A percentile compares a stretch with the other conserved stretches of the same genome.
Conservation (phyloP, 1,140 invertebrate species). For the Drosophila ercepeae region DNA sequence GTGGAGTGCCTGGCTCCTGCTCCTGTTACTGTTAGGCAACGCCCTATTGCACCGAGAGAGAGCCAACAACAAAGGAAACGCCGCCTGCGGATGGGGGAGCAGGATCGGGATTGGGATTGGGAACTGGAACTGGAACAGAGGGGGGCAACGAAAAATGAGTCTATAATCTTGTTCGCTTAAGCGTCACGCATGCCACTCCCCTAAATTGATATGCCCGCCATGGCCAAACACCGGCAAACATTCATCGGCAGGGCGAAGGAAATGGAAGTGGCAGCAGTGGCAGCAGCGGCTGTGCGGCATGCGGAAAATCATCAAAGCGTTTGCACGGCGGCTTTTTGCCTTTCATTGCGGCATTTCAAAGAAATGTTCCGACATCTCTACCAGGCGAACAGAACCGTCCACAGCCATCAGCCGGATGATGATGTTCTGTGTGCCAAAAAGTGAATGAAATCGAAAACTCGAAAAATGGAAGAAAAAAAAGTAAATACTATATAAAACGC, state of each 20-base stretch:
- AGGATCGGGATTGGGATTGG: constrained; percentile 4
- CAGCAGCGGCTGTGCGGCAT: constrained; percentile 47
- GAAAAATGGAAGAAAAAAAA: constrained; percentile 16
- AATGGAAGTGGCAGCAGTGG: constrained; percentile 12
- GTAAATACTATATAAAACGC: constrained; percentile 2
- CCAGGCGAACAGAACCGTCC: constrained; percentile 69
- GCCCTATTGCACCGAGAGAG: constrained; percentile 54
- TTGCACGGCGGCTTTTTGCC: constrained; percentile 72
- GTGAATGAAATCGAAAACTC: constrained; percentile 69
- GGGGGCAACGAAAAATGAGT: constrained; percentile 24
- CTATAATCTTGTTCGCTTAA: constrained; percentile 79
- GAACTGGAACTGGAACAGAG: not conserved
- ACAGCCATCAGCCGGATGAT: constrained; percentile 33
- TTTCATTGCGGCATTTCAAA: constrained; percentile 78
- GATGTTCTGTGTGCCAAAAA: constrained; percentile 73
- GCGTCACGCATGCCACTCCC: constrained; percentile 79
- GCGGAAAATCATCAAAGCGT: constrained; percentile 80
- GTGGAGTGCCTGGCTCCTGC: constrained; percentile 31
- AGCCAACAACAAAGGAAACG: constrained; percentile 68
- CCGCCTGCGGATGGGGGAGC: constrained; percentile 37
- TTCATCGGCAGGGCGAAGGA: constrained; percentile 64
- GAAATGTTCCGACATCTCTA: constrained; percentile 78
- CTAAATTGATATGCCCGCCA: constrained; percentile 76
- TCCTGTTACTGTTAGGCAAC: constrained; percentile 63
- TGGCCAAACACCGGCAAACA: constrained; percentile 74